Base-by-base conservation (phyloP, 2,797 vertebrate genomes). In the Acanthis flammea region DNA sequence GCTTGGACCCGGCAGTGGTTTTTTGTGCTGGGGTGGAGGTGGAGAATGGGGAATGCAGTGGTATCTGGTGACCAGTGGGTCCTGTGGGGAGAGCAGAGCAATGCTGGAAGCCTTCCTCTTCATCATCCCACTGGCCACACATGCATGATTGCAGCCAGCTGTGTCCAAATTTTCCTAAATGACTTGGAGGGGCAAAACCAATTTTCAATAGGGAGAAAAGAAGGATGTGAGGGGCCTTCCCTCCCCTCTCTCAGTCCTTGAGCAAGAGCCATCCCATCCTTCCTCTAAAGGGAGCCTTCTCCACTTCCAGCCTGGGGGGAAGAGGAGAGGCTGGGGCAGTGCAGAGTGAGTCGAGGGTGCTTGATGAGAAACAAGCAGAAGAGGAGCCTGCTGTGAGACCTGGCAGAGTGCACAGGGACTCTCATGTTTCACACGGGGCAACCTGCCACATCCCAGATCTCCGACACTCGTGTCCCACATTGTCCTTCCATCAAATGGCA, bases 1-100 rank as follows among this genome's bases (percentile, higher is more conserved):
- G 85, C 85, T 95, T 62, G 90, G 93, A 94, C 94, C 95, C 30
- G 5, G 82, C 97, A 96, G 97, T 96, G 96, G 96, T 97, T 97
- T 88, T 95, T 61, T 76, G 77, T 79, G 91, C 78, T 86, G 89
- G 58, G 93, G 88, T 90, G 95, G 90, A 95, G 84, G 74, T 13
- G 45, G 78, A 91, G 65, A 48, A 89, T 18, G 28, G 75, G 71
- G 41, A 61, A 58, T 82, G 70, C 76, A 92, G 83, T 77, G 93
- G 79, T 87, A 50, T 87, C 35, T 88, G 88, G 42, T 91, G 87
- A 84, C 83, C 80, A 78, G 80, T 0, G 1, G 78, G 90, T 78
- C 45, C 80, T 30, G 21, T 42, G 61, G 70, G 58, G 71, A 81
- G 58, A 86, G 88, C 57, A 93, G 54, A 90, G 63, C 67, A 89